Base-by-base conservation (phyloP, 2,113 vertebrate species). In the Oryzias melastigma region DNA sequence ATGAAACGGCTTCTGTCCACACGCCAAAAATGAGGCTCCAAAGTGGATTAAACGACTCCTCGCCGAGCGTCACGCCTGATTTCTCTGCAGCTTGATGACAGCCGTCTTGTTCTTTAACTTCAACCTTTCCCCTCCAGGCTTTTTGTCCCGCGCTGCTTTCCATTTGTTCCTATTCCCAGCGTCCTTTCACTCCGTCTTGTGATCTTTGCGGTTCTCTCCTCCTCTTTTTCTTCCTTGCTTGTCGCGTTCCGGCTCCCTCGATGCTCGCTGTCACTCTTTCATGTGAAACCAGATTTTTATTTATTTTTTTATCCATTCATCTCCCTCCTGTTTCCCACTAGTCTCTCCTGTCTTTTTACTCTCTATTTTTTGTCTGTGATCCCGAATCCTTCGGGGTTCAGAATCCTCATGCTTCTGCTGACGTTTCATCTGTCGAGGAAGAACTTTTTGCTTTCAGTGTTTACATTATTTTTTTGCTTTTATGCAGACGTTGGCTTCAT, bases 11-110 rank as follows among this genome's bases (percentile, higher is more conserved):
- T 17, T 47, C 60, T 10, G 5, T 48, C 13, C 22, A 4, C 40
- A 47, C 22, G 0, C 52, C 56, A 48, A 44, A 71, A 62, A 75
- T 53, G 43, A 62, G 55, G 71, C 77, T 72, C 45, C 42, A 27
- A 20, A 60, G 53, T n/a, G 58, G 70, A 67, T 78, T 58, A 75
- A 80, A 71, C 61, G 58, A 75, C 24, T 62, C 68, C 48, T 46
- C 35, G 71, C 43, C 6, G 63, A 65, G 68, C 68, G 56, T 63
- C 58, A 64, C 16, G 62, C 20, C 65, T 80, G 79, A 82, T 84
- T 84, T 84, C 81, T 74, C 74, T 54, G 52, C 69, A 72, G 77
- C 71, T 80, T 46, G 45, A 64, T 73, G 76, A 69, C 78, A 70
- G 62, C 73, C 62, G 46, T 46, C 22, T 66, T 42, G 52, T 82